Conservation (phyloP, 1,140 invertebrate species). For the Popillia japonica region DNA sequence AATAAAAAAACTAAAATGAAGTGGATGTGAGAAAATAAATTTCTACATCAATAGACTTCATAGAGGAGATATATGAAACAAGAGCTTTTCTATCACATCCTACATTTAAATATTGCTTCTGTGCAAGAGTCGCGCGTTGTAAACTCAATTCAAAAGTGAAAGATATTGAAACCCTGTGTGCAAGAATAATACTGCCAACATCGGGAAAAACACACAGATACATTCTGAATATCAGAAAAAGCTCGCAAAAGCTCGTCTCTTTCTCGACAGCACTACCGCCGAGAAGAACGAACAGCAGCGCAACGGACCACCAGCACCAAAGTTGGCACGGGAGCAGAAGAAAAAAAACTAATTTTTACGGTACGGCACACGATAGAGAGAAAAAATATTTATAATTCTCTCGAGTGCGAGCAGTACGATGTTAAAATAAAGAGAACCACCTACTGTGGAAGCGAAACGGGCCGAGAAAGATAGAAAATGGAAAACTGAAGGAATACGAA, state of each 20-base stretch:
- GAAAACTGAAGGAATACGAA: constrained; percentile 33
- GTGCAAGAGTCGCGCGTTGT: constrained; percentile 9
- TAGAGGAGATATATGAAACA: neutral
- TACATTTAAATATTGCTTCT: neutral
- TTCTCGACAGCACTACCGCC: neutral
- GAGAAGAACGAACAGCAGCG: neutral
- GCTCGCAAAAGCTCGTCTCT: neutral
- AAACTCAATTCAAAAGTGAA: constrained; percentile 22
- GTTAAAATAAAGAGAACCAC: constrained; percentile 28
- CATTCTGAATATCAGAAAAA: constrained; percentile 21
- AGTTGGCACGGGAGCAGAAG: constrained; percentile 23
- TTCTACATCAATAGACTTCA: too few species aligned
- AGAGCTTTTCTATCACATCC: neutral
- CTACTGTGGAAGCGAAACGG: constrained; percentile 23
- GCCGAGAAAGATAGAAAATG: constrained; percentile 4
- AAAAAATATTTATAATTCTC: constrained; percentile 54
- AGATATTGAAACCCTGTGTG: constrained; percentile 22
- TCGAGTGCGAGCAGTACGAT: constrained; percentile 44
- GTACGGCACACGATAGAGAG: constrained; percentile 43
- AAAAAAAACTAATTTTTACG: constrained; percentile 52
- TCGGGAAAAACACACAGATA: neutral
- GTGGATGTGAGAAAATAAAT: too few species aligned
- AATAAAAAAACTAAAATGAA: too few species aligned
- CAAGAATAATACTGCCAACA: constrained; percentile 19
- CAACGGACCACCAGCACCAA: constrained; percentile 14